phyloP scores from a whole-genome alignment of 1,140 invertebrate genomes.

The Apis florea region DNA sequence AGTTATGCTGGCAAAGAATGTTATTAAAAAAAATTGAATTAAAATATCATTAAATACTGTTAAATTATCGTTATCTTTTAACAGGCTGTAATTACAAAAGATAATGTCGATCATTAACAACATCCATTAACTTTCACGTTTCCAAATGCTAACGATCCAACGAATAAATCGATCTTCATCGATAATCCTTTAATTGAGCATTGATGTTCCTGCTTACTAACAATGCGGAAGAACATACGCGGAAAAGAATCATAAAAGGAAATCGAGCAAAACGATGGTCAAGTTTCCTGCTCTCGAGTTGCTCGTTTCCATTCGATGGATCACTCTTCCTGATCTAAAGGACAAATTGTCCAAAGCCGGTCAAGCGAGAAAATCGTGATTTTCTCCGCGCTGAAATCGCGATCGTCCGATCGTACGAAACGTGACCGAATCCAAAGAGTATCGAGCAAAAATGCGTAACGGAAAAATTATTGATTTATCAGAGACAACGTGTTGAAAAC shows the following conservation, averaged over 20 bases:
- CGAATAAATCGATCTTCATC: background rate
- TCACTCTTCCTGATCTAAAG: constrained; percentile 48
- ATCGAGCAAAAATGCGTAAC: background rate
- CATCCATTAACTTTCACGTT: background rate
- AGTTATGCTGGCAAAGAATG: no score
- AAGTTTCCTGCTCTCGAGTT: constrained; percentile 37
- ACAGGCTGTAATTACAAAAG: background rate
- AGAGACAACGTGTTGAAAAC: background rate
- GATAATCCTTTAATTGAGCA: constrained; percentile 7
- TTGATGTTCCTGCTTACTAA: constrained; percentile 6
- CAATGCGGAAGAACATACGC: constrained; percentile 38
- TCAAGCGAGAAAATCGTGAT: constrained; percentile 36
- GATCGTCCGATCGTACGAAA: background rate
- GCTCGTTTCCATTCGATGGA: constrained; percentile 27
- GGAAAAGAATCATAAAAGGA: constrained; percentile 33
- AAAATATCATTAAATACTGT: background rate
- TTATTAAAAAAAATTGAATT: background rate
- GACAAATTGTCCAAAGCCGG: constrained; percentile 29
- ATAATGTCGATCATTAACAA: background rate
- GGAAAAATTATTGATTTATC: background rate
- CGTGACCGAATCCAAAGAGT: background rate
- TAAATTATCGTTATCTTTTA: background rate
- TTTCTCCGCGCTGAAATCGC: constrained; percentile 53
- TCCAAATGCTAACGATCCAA: background rate
- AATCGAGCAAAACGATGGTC: constrained; percentile 33